Conservation (phyloP, 2,797 vertebrate species). For the Fistularia tabacaria region DNA sequence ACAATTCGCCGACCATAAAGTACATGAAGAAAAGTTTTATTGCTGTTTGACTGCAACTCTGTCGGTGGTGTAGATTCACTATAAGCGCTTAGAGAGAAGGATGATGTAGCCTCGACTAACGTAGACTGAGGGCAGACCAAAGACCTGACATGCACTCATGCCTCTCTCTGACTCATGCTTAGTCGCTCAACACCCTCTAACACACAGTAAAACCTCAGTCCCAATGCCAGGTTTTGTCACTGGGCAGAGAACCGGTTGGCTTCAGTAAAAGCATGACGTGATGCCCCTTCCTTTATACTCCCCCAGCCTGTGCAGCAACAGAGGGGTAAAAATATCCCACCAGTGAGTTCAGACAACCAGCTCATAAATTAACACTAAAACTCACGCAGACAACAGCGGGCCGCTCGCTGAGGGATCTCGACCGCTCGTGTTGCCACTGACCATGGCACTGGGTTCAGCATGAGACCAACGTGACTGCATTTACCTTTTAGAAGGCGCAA, state of each 20-base stretch:
- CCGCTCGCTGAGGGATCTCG: constrained; percentile 71
- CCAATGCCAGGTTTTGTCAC: constrained; percentile 75
- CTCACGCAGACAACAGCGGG: constrained; percentile 70
- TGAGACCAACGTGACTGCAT: constrained; percentile 70
- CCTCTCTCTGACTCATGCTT: constrained; percentile 71
- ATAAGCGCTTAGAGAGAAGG: constrained; percentile 41
- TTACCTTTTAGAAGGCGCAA: constrained; percentile 63
- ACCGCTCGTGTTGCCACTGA: constrained; percentile 65
- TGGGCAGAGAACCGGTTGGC: constrained; percentile 71
- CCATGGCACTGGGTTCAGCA: constrained; percentile 61
- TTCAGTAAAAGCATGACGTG: constrained; percentile 76
- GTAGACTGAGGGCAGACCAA: constrained; percentile 54
- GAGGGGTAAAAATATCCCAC: constrained; percentile 78
- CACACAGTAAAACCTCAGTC: constrained; percentile 76
- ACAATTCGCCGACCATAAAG: constrained; percentile 48
- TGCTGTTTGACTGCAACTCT: constrained; percentile 20
- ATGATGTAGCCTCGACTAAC: constrained; percentile 46
- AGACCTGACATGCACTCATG: constrained; percentile 73
- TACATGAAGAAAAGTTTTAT: constrained; percentile 24
- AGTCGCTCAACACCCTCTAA: constrained; percentile 67
- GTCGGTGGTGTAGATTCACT: constrained; percentile 28
- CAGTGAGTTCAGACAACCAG: constrained; percentile 72
- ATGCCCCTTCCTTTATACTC: constrained; percentile 70
- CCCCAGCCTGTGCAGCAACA: constrained; percentile 78
- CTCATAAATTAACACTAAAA: constrained; percentile 78